These are phyloP conservation scores for Nomada goodeniana DNA, from an alignment of 2,888 invertebrate genomes.

Conservation along the genomic window DNA sequence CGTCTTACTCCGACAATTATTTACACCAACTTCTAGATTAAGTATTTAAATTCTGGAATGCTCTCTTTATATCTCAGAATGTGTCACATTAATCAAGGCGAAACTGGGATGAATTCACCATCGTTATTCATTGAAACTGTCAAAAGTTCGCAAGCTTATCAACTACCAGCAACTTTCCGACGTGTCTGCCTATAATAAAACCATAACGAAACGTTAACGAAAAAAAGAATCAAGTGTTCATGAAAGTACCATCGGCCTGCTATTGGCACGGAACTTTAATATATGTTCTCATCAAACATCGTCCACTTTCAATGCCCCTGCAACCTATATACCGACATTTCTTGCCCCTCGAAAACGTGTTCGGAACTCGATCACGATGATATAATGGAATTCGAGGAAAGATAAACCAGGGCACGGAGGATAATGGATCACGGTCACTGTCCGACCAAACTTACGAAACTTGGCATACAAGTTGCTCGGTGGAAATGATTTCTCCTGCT, in stretches of 20 bases:
- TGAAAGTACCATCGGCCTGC: no score
- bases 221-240: no score
- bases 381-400: constrained; percentile 53
- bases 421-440: constrained; percentile 46
- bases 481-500: constrained; percentile 53
- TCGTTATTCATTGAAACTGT: not conserved
- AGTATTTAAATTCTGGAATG: no score
- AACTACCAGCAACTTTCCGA: no score
- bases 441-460: constrained; percentile 46
- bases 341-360: constrained; percentile 48
- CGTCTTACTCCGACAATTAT: no score
- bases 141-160: not conserved
- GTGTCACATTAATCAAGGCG: no score
- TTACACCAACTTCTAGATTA: no score
- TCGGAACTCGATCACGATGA: constrained; percentile 55
- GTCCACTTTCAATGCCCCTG: constrained; percentile 29
- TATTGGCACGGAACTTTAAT: constrained; percentile 14
- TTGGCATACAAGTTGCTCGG: constrained; percentile 54
- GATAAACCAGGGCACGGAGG: constrained; percentile 48
- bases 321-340: constrained; percentile 13
- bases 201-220: no score
- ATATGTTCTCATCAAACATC: constrained; percentile 16
- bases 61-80: no score
- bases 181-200: no score
- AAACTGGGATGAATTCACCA: not conserved